Evolutionary conservation across 2,113 vertebrate genomes (phyloP).

Genomic region (Peromyscus maniculatus): DNA sequence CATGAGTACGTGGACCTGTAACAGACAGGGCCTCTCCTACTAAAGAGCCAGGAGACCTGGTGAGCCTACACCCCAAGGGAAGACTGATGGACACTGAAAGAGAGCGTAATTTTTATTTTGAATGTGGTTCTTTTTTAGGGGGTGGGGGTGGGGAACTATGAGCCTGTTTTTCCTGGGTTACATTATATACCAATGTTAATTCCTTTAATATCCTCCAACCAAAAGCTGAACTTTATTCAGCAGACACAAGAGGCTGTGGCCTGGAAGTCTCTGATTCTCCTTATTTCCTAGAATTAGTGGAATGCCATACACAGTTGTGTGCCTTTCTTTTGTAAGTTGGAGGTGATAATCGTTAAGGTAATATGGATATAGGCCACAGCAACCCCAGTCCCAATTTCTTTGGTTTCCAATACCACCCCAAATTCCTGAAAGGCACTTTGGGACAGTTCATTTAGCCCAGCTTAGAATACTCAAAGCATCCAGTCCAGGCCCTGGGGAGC

Average conservation of each 20-base stretch:
- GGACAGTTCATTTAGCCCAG: not conserved
- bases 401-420: not conserved
- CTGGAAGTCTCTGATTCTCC: not conserved
- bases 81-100: not conserved
- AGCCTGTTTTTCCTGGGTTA: not conserved
- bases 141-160: too few relatives aligned
- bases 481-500: not conserved
- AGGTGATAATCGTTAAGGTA: not conserved
- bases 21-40: not conserved
- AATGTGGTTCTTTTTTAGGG: not conserved
- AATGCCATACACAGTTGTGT: accelerated
- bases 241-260: not conserved
- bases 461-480: not conserved
- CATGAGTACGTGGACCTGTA: conserved; percentile 26
- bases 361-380: not conserved
- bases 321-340: not conserved
- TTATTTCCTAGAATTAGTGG: not conserved
- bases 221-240: not conserved
- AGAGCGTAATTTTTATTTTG: not conserved
- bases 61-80: not conserved
- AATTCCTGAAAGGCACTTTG: conserved; percentile 31
- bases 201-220: not conserved
- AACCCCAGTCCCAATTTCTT: not conserved
- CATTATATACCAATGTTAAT: not conserved
- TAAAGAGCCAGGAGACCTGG: not conserved